Base-by-base conservation (phyloP, 2,797 vertebrate species). In the Cynodonichthys magdalenae region DNA sequence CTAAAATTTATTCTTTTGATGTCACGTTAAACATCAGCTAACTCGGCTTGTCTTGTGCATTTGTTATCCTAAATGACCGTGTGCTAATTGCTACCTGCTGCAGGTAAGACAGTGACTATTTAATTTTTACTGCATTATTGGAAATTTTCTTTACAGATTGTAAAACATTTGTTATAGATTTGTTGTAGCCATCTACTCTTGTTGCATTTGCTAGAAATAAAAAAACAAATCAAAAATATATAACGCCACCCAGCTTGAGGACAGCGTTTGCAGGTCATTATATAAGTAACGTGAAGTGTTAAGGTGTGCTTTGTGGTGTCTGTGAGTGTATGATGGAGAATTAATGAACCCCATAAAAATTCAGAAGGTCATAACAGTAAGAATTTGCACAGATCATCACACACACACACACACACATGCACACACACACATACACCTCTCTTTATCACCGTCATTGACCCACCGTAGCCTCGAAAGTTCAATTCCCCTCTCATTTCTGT, bases 401-500 rank as follows among this genome's bases (percentile, higher is more conserved):
- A 53, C 71, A n/a, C 52, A 44, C 54, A 31, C 42, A 74, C 46
- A 55, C 50, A 27, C 29, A 34, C 51, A 47, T 55, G 45, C 29
- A 47, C 39, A 58, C 19, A 53, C 66, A 24, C 7, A 58, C 51
- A 29, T 3, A 24, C 24, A 58, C 51, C 27, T 20, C 24, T 58
- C 57, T 63, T 77, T 77, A 70, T 84, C 57, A 34, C 59, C 57
- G 74, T 86, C 80, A 79, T 60, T 90, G 84, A 88, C 81, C 81
- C 67, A 39, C 62, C 48, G 17, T 70, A 71, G 72, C 65, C 67
- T 72, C 75, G 27, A 59, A 48, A 59, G 72, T 79, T 72, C 64
- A 75, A 63, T 73, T 55, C 79, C 74, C 69, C 68, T 54, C 65
- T 82, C 71, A 50, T 75, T 81, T 82, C 87, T 91, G 92, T 93